Percentiles rank a stretch among this genome's conserved stretches.
phyloP scores from a whole-genome alignment of 2,888 invertebrate genomes.

The Crioceris asparagi region DNA sequence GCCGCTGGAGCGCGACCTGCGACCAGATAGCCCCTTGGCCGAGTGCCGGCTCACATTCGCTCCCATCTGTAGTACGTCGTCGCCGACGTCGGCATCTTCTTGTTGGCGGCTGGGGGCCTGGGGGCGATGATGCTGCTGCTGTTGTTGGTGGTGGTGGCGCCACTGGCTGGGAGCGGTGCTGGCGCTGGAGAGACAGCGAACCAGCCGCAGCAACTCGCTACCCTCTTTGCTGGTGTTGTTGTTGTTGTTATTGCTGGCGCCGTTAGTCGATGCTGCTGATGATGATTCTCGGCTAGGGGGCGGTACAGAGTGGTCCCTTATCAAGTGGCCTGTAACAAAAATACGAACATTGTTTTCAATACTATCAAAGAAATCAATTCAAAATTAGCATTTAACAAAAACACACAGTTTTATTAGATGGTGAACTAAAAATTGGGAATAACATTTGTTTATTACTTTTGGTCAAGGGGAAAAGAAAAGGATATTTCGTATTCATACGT shows the following conservation, averaged over 20 bases:
- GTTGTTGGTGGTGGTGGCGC: conserved; percentile 6
- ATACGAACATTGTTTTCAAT: not conserved
- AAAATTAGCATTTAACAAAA: not conserved
- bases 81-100: conserved; percentile 30
- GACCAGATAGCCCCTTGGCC: conserved; percentile 59
- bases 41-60: conserved; percentile 70
- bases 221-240: conserved; percentile 30
- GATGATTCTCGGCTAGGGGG: not conserved
- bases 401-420: too few species aligned
- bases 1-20: conserved; percentile 62
- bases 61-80: conserved; percentile 47
- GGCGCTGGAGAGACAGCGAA: conserved; percentile 35
- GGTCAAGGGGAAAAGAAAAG: too few species aligned
- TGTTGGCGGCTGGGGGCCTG: not conserved
- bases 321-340: conserved; percentile 23
- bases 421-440: too few species aligned
- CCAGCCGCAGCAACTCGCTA: conserved; percentile 39
- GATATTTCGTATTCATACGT: too few species aligned
- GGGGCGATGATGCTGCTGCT: not conserved
- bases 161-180: conserved; percentile 5
- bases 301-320: conserved; percentile 18
- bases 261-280: not conserved
- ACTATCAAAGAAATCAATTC: not conserved
- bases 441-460: too few species aligned
- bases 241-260: conserved; percentile 8